Base-by-base conservation (phyloP, 2,888 invertebrate genomes). In the Mechanitis mazaeus region DNA sequence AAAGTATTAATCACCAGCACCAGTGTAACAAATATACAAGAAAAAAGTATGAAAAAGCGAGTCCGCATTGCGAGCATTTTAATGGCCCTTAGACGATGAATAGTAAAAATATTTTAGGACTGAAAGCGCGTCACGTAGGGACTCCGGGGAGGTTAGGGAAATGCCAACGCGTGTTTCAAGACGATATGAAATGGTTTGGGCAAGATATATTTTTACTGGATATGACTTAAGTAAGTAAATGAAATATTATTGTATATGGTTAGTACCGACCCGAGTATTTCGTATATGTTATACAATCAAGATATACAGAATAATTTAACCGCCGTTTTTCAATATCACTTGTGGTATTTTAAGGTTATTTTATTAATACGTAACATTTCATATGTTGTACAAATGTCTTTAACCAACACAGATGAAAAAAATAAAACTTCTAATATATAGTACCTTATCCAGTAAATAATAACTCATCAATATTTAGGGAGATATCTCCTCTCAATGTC, bases 71-170 rank as follows among this genome's bases (percentile, higher is more conserved):
- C 79, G 70, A 77, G 78, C 79, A 81, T 85, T 84, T 84, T 85
- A 86, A 86, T 85, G 83, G 79, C 76, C 68, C 76, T 76, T 71
- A 66, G 72, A 74, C 82, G 80, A 85, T 84, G 83, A 87, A 88
- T 86, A 84, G 83, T 82, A 82, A 79, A 83, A 84, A 88, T 87
- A 87, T 86, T 85, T 86, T 75, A 81, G 79, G 70, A 74, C 77
- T 72, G 76, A 76, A 79, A 80, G 78, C 81, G 78, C 80, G 83
- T 85, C 87, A 87, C 86, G 86, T 85, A 80, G 75, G 69, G 63
- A 67, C 72, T 77, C 79, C 78, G 75, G 66, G 72, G 79, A 79
- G 84, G 81, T 80, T 80, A 77, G 75, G 77, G 78, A 80, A 82
- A 87, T 86, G 79, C 85, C 87, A 71, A 79, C 81, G 81, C 83